A percentile compares a stretch with the other conserved stretches of the same genome.
These are phyloP conservation scores for Malacoraja senta DNA, from an alignment of 2,797 vertebrate genomes.

Conservation along the genomic window DNA sequence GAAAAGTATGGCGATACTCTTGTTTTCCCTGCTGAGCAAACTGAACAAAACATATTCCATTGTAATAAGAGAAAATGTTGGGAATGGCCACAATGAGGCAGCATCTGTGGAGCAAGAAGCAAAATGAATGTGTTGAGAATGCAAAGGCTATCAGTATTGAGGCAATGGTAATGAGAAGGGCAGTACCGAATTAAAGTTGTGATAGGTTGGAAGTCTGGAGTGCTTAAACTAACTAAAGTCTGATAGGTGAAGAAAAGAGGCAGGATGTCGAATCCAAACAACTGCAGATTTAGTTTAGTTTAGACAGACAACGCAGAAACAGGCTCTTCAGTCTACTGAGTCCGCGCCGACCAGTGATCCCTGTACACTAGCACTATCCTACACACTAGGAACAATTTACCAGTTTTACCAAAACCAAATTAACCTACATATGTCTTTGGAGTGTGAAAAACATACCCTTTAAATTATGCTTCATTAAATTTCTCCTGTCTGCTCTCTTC, in stretches of 20 bases:
- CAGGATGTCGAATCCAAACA: neutral
- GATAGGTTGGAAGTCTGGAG: neutral
- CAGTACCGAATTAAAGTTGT: neutral
- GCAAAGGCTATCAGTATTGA: neutral
- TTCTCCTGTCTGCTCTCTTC: neutral
- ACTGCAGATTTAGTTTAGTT: no score
- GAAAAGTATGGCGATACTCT: constrained; percentile 68
- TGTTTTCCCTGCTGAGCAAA: neutral
- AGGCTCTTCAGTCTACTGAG: no score
- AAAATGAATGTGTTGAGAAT: neutral
- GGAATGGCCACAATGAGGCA: neutral
- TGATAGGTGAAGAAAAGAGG: neutral
- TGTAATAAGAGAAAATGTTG: neutral
- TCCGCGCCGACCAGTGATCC: no score
- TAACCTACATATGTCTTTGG: no score
- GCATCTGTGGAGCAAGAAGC: neutral
- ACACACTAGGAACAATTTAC: no score
- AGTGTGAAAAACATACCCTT: no score
- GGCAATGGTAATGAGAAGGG: neutral
- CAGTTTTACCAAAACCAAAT: no score
- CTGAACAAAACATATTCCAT: neutral
- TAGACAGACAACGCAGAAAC: no score
- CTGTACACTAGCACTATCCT: no score
- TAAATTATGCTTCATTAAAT: no score
- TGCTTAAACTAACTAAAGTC: neutral